Percentiles rank a stretch among this genome's conserved stretches.
Evolutionary conservation across 1,140 invertebrate species (phyloP).

Genomic region (Episyrphus balteatus): DNA sequence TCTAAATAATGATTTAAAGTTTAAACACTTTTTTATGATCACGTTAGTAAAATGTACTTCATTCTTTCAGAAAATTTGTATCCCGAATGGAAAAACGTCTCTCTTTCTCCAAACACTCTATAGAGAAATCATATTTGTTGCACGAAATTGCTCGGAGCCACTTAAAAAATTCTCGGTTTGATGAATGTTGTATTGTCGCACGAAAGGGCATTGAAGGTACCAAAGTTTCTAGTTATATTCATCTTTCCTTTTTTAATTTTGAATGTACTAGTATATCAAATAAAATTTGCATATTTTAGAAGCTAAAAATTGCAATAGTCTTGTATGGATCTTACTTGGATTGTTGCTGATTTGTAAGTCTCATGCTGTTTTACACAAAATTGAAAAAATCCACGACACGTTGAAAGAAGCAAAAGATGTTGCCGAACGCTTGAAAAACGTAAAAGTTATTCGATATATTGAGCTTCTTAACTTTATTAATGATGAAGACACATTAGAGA

Average conservation of each 20-base stretch:
- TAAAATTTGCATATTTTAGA: conserved; percentile 6
- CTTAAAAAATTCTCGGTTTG: conserved; percentile 16
- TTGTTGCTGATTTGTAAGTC: conserved; percentile 24
- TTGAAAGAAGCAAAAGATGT: conserved; percentile 17
- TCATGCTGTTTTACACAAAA: conserved; percentile 23
- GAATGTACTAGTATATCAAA: not conserved
- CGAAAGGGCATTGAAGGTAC: conserved; percentile 17
- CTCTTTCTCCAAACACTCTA: conserved; percentile 16
- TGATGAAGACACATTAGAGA: conserved; percentile 19
- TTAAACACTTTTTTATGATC: conserved; percentile 6
- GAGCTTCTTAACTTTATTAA: conserved; percentile 27
- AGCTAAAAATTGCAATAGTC: conserved; percentile 16
- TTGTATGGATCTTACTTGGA: conserved; percentile 22
- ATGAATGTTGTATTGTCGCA: conserved; percentile 16
- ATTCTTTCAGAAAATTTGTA: not conserved
- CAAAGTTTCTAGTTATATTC: not conserved
- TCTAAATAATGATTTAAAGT: not conserved
- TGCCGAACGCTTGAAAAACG: conserved; percentile 15
- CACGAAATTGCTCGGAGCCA: conserved; percentile 24
- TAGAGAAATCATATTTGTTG: conserved; percentile 25
- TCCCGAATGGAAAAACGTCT: conserved; percentile 18
- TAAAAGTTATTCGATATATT: conserved; percentile 18
- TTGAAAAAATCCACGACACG: conserved; percentile 18
- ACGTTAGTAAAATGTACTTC: not conserved
- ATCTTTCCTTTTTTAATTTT: not conserved